These are phyloP conservation scores for Oreochromis mossambicus DNA, from an alignment of 2,797 vertebrate genomes.

Conservation along the genomic window DNA sequence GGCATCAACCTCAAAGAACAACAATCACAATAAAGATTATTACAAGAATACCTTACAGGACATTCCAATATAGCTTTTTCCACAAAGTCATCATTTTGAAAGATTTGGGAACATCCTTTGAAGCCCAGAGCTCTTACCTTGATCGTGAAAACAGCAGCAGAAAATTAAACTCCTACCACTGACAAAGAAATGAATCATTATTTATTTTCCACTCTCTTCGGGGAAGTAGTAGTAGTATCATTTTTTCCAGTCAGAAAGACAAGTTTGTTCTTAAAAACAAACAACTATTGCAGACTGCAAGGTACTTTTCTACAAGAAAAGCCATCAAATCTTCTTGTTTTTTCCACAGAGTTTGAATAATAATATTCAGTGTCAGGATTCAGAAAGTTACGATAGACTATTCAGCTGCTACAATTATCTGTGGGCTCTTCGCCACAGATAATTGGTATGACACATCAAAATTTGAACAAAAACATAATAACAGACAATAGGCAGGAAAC, in stretches of 20 bases:
- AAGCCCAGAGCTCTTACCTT: neutral
- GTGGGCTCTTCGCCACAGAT: neutral
- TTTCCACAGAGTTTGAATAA: neutral
- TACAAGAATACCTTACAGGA: neutral
- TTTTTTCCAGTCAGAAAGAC: neutral
- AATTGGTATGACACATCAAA: neutral
- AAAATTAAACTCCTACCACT: neutral
- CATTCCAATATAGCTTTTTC: neutral
- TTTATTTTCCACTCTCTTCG: neutral
- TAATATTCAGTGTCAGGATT: neutral
- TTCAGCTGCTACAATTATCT: neutral
- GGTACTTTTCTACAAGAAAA: neutral
- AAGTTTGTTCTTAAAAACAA: neutral
- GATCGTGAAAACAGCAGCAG: neutral
- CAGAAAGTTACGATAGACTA: neutral
- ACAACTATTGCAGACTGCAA: neutral
- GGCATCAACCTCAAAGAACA: neutral
- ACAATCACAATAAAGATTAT: neutral
- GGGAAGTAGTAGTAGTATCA: neutral
- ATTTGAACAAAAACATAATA: neutral
- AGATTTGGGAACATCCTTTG: neutral
- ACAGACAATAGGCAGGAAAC: neutral
- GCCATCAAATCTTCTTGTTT: neutral
- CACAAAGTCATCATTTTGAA: neutral
- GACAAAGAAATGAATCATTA: neutral